Percentiles rank a stretch among this genome's conserved stretches.
phyloP scores from a whole-genome alignment of 2,113 vertebrate species.

The Eudyptes chrysolophus region DNA sequence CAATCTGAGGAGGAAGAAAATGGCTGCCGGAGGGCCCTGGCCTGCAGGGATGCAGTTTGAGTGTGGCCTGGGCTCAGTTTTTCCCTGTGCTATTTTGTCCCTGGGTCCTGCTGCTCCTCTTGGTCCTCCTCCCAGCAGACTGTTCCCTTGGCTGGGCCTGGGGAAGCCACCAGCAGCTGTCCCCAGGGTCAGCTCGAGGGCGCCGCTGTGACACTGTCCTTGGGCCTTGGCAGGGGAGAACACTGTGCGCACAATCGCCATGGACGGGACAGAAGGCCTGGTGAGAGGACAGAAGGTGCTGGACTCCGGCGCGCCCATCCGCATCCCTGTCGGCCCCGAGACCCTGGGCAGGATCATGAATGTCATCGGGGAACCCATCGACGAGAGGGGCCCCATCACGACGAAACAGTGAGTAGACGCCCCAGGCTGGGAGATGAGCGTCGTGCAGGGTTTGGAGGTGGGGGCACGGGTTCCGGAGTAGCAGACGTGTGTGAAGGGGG shows the following conservation, averaged over 20 bases:
- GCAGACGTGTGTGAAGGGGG: accelerated
- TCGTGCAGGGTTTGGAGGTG: neutral
- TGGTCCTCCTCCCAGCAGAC: neutral
- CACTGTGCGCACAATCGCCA: slow-evolving; percentile 96
- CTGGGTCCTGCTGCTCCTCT: neutral
- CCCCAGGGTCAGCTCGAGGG: neutral
- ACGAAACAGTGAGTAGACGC: slow-evolving; percentile 89
- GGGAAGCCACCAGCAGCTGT: neutral
- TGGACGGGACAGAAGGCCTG: slow-evolving; percentile 97
- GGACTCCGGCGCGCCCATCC: slow-evolving; percentile 94
- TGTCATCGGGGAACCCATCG: slow-evolving; percentile 96
- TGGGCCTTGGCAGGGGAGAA: slow-evolving; percentile 83
- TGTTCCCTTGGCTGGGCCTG: neutral
- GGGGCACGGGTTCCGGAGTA: accelerated
- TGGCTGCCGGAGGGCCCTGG: neutral
- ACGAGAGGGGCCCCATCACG: slow-evolving; percentile 93
- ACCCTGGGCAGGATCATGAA: slow-evolving; percentile 98
- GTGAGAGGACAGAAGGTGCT: slow-evolving; percentile 95
- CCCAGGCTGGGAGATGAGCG: accelerated
- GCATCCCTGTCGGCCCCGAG: slow-evolving; percentile 95
- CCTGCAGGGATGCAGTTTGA: neutral
- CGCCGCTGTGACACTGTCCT: neutral
- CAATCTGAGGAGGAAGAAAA: slow-evolving; percentile 73
- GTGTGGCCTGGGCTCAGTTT: accelerated
- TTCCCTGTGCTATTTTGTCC: neutral